A percentile compares a stretch with the other conserved stretches of the same genome.
Evolutionary conservation across 2,113 vertebrate species (phyloP).

Genomic region (Nicator chloris): DNA sequence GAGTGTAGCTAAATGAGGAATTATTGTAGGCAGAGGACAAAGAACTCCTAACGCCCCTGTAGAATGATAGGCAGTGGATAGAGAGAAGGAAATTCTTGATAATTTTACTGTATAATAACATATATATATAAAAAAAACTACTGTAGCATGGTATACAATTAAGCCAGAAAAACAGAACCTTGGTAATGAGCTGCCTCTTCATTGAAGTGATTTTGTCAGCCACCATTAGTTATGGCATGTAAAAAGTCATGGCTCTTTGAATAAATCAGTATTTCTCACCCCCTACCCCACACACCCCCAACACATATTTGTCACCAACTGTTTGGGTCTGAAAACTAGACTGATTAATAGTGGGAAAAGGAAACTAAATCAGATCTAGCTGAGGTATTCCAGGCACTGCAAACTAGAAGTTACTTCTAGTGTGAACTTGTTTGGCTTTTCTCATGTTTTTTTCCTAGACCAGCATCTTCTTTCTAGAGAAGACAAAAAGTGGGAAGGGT

Average conservation of each 20-base stretch:
- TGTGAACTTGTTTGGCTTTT: neutral
- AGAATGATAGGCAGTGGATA: neutral
- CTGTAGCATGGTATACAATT: neutral
- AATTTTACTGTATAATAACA: neutral
- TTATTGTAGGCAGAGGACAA: neutral
- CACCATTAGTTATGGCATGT: neutral
- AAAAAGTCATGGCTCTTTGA: neutral
- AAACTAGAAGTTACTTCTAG: neutral
- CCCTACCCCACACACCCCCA: neutral
- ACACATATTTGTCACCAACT: neutral
- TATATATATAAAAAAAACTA: neutral
- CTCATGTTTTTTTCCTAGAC: neutral
- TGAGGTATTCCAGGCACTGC: neutral
- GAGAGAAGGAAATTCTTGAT: neutral
- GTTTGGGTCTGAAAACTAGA: neutral
- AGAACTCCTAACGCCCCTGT: neutral
- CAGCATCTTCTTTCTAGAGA: neutral
- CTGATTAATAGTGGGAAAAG: neutral
- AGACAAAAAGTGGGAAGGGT: neutral
- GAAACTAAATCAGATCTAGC: neutral
- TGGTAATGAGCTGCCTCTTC: neutral
- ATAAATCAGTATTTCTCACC: neutral
- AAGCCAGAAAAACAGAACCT: neutral
- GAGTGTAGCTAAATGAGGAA: neutral
- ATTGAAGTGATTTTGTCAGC: neutral